phyloP scores from a whole-genome alignment of 2,113 vertebrate genomes.

The Leuciscus idus region DNA sequence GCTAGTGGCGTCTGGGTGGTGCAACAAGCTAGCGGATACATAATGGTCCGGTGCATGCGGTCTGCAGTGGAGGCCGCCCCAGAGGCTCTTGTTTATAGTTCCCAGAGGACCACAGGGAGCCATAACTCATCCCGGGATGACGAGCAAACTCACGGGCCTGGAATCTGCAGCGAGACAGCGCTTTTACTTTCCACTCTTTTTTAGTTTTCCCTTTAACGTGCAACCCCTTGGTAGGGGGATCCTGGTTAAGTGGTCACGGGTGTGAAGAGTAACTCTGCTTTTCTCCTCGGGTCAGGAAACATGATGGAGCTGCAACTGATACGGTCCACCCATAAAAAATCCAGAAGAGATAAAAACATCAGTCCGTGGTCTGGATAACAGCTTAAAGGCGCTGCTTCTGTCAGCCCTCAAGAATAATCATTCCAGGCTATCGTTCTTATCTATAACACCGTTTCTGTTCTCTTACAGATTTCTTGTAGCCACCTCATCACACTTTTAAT shows the following conservation, averaged over 20 bases:
- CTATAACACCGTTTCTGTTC: conserved; percentile 9
- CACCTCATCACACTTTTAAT: conserved; percentile 58
- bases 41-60: conserved; percentile 67
- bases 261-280: conserved; percentile 57
- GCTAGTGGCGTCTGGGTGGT: conserved; percentile 56
- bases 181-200: conserved; percentile 36
- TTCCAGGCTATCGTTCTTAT: conserved; percentile 21
- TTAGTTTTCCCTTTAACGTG: conserved; percentile 32
- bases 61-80: conserved; percentile 45
- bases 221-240: conserved; percentile 46
- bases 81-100: conserved; percentile 68
- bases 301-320: conserved; percentile 31
- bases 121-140: conserved; percentile 70
- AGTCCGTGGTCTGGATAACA: conserved; percentile 36
- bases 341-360: conserved; percentile 33
- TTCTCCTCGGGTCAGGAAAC: conserved; percentile 60
- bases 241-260: conserved; percentile 64
- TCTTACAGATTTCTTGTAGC: neutral
- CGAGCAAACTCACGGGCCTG: conserved; percentile 66
- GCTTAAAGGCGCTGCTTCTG: conserved; percentile 26
- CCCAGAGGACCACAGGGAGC: conserved; percentile 63
- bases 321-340: conserved; percentile 48
- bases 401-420: conserved; percentile 19
- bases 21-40: conserved; percentile 40
- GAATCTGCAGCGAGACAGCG: conserved; percentile 61